Evolutionary conservation across 1,140 invertebrate species (phyloP).

Genomic region (Metopolophium dirhodum): DNA sequence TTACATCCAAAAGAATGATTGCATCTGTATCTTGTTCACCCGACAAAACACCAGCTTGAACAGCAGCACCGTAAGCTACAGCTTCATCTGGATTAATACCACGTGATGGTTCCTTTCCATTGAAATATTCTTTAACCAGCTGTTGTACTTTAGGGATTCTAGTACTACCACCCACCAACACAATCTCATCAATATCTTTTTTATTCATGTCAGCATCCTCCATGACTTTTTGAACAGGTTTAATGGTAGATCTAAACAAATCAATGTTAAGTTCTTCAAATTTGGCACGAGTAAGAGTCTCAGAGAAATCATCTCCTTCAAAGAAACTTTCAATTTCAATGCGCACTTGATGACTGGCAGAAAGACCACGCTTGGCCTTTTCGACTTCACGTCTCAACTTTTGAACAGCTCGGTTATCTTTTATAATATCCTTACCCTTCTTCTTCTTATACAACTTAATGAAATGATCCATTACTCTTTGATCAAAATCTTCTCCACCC

Average conservation of each 20-base stretch:
- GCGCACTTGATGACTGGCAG: slow-evolving; percentile 88
- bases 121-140: slow-evolving; percentile 98
- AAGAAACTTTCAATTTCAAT: slow-evolving; percentile 99
- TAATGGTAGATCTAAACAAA: slow-evolving; percentile 96
- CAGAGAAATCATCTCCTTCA: slow-evolving; percentile 99
- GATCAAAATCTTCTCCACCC: slow-evolving; percentile 98
- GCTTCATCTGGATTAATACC: slow-evolving; percentile 99
- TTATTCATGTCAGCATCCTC: slow-evolving; percentile 99
- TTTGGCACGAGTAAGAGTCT: slow-evolving; percentile 97
- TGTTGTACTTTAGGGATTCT: slow-evolving; percentile 99
- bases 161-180: slow-evolving; percentile 97
- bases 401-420: slow-evolving; percentile 94
- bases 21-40: slow-evolving; percentile 94
- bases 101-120: slow-evolving; percentile 89
- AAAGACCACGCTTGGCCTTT: slow-evolving; percentile 96
- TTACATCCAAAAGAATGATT: slow-evolving; percentile 96
- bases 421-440: slow-evolving; percentile 96
- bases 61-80: slow-evolving; percentile 97
- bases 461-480: slow-evolving; percentile 98
- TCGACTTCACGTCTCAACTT: slow-evolving; percentile 97
- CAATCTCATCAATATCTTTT: slow-evolving; percentile 98
- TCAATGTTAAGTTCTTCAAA: slow-evolving; percentile 99
- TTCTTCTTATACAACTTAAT: slow-evolving; percentile 99
- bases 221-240: slow-evolving; percentile 97
- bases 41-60: slow-evolving; percentile 93